Percentiles rank a stretch among this genome's conserved stretches.
Evolutionary conservation across 2,888 invertebrate species (phyloP).

Genomic region (Andrena bicolor): DNA sequence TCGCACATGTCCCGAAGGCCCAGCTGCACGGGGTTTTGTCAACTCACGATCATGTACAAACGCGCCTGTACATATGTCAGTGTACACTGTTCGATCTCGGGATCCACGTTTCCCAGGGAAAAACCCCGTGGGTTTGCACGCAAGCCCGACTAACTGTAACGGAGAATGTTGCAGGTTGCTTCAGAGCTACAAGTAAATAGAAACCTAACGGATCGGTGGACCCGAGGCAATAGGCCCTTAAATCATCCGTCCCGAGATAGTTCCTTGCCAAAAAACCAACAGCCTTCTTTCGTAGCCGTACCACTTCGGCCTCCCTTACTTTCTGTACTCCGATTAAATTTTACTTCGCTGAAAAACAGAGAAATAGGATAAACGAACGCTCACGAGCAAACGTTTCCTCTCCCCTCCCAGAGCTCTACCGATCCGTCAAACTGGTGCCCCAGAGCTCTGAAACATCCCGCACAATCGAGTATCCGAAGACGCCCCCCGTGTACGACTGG

Average conservation of each 20-base stretch:
- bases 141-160: background rate
- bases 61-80: slow-evolving; percentile 14
- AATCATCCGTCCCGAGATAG: too few species aligned
- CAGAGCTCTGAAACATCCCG: background rate
- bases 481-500: slow-evolving; percentile 32
- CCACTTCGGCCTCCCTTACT: too few species aligned
- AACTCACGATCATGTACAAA: slow-evolving; percentile 32
- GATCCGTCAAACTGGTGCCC: background rate
- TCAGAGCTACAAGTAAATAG: background rate
- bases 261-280: background rate
- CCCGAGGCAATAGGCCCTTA: too few species aligned
- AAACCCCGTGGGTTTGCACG: slow-evolving; percentile 53
- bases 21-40: slow-evolving; percentile 51
- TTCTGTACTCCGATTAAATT: too few species aligned
- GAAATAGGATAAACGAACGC: background rate
- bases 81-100: slow-evolving; percentile 14
- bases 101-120: slow-evolving; percentile 45
- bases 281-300: background rate
- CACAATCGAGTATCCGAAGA: slow-evolving; percentile 19
- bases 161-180: background rate
- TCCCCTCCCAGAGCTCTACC: background rate
- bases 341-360: too few species aligned
- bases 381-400: background rate
- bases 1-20: slow-evolving; percentile 55
- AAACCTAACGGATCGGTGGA: background rate